Evolutionary conservation across 2,888 invertebrate genomes (phyloP).

Genomic region (Melinaea marsaeus): DNA sequence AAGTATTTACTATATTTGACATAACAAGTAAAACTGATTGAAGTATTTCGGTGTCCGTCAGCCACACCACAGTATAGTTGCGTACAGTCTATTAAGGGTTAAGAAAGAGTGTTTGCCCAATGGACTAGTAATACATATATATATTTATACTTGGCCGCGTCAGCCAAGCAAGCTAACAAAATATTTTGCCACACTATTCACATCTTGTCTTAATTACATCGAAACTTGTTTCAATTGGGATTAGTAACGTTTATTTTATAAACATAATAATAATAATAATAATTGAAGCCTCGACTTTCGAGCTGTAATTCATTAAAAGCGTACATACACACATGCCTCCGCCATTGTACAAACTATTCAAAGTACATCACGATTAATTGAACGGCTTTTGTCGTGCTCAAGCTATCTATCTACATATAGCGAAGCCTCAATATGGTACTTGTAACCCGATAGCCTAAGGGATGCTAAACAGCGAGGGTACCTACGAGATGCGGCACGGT

Average conservation of each 20-base stretch:
- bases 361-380: conserved; percentile 30
- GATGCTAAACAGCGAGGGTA: conserved; percentile 28
- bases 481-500: conserved; percentile 30
- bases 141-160: conserved; percentile 11
- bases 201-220: not conserved
- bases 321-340: conserved; percentile 21
- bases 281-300: not conserved
- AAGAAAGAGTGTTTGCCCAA: conserved; percentile 54
- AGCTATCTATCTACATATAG: conserved; percentile 26
- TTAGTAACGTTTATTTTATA: too few species aligned
- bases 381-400: conserved; percentile 27
- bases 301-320: conserved; percentile 28
- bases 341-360: conserved; percentile 28
- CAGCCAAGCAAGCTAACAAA: conserved; percentile 2
- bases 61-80: conserved; percentile 48
- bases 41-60: not conserved
- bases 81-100: conserved; percentile 54
- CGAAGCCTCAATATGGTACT: conserved; percentile 36
- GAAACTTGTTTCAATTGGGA: too few species aligned
- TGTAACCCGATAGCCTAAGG: conserved; percentile 33
- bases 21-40: too few species aligned
- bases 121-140: conserved; percentile 23
- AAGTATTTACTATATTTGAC: not conserved
- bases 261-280: too few species aligned
- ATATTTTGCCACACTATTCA: not conserved